Evolutionary conservation across 2,888 invertebrate genomes (phyloP), one percentile per base, ranked within the genome.

Genomic region (Meteorus colon): DNA sequence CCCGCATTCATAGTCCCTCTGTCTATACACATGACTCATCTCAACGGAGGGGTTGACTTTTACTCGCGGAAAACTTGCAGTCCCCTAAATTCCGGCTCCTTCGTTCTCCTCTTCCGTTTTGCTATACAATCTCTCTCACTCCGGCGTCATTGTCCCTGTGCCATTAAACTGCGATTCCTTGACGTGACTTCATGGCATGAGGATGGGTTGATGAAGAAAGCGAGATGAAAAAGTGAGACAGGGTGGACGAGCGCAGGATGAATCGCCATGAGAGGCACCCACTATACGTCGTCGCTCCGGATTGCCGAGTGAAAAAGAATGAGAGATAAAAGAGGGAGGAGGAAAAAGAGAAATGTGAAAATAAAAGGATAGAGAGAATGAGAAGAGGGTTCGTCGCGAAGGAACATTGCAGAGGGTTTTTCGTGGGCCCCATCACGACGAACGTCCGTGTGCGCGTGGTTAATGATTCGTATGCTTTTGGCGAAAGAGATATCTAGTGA

Each of bases 51-150:
- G 72, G 72, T 72, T 62, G 72, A 72, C 72, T 70, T 60, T 69
- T 60, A 70, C 70, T 72, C 72, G 72, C 72, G 72, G 72, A 72
- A 72, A 72, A 72, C 29, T 72, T 62, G 63, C 45, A 65, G 67
- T 73, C 76, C 76, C 76, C 73, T 76, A 76, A 76, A 76, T 76
- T 76, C 76, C 76, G 76, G 76, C 48, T 55, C 63, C 68, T 73
- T 76, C 66, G 69, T n/a, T 55, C 19, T 55, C 19, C 55, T 55
- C 19, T 19, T 55, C 48, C 55, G 16, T 48, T 48, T 16, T 41
- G 72, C 48, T 55, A 59, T 71, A 66, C 41, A 72, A 67, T 72
- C 59, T 72, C 59, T 12, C 41, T 41, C 41, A 12, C 41, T 41
- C 41, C 8, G 55, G 31, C 68, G 62, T 76, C 68, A 76, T 76